Base-by-base conservation (phyloP, 2,888 invertebrate species). In the Zhuqinia jingwanae region DNA sequence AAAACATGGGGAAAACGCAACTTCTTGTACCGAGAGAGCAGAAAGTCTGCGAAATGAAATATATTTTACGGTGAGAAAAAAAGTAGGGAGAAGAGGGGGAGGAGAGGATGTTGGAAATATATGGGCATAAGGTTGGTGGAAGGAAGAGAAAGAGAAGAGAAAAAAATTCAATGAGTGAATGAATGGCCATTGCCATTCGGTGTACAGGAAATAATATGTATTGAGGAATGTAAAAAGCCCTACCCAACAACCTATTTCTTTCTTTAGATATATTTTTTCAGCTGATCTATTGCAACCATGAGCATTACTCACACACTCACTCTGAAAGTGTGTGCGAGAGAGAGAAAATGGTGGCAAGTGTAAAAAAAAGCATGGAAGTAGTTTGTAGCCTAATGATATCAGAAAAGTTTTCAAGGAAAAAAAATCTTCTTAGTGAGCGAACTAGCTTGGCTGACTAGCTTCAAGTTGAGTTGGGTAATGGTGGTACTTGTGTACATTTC, bases 371-470 rank as follows among this genome's bases (percentile, higher is more conserved):
- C 8, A 36, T 36, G 36, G 25, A 76, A 76, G 63, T 63, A 78
- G 45, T 60, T 63, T 60, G 60, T 78, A 68, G 45, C 65, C 68
- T 80, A 80, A 80, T 80, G 68, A 80, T 53, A 80, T 80, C 68
- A 80, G 65, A 42, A 47, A 80, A 68, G 53, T 68, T 80, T 53
- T 80, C 25, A n/a, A 25, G 70, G 20, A 76, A 53, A 22, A 20
- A 58, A 76, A 58, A 58, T 58, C 36, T 58, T 22, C 22, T 58
- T 6, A 36, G 42, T 22, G 70, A 20, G 42, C 65, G 17, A 47
- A 17, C 73, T 73, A 50, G 27, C 73, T 65, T 30, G 30, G 36
- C n/a, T 65, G 30, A 6, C 65, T 6, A 27, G 11, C 22, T 58
- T n/a, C n/a, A n/a, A n/a, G n/a, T n/a, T n/a, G n/a, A n/a, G n/a